phyloP scores from a whole-genome alignment of 1,140 invertebrate genomes.

The Heliothis subflexa region DNA sequence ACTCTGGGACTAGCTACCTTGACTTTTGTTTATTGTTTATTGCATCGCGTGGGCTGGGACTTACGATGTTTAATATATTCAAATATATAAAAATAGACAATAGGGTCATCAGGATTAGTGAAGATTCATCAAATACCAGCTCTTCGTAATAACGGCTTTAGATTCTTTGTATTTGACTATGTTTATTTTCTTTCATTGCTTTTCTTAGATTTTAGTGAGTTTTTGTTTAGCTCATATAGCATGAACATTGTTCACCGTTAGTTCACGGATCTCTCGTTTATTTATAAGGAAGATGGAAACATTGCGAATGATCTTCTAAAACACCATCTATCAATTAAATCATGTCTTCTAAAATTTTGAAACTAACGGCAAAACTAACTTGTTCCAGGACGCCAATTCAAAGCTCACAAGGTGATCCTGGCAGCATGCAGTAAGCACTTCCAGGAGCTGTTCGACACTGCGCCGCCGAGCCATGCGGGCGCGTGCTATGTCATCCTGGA shows the following conservation, averaged over 20 bases:
- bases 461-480: slow-evolving; percentile 92
- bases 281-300: too few species aligned
- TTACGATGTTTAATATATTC: slow-evolving; percentile 41
- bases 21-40: slow-evolving; percentile 57
- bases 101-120: slow-evolving; percentile 50
- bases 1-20: slow-evolving; percentile 50
- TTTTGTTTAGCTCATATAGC: too few species aligned
- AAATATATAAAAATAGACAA: slow-evolving; percentile 53
- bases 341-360: not conserved
- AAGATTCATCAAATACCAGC: not conserved
- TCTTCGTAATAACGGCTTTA: not conserved
- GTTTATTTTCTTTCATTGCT: not conserved
- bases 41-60: slow-evolving; percentile 52
- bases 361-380: not conserved
- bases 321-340: too few species aligned
- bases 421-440: slow-evolving; percentile 98
- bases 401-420: slow-evolving; percentile 96
- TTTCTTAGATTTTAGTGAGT: not conserved
- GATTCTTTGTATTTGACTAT: not conserved
- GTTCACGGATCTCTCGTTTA: too few species aligned
- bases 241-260: too few species aligned
- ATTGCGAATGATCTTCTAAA: too few species aligned
- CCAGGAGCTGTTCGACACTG: slow-evolving; percentile 95
- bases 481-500: slow-evolving; percentile 95
- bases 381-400: slow-evolving; percentile 94